phyloP scores from a whole-genome alignment of 2,888 invertebrate genomes.

The Ethmia dodecea region DNA sequence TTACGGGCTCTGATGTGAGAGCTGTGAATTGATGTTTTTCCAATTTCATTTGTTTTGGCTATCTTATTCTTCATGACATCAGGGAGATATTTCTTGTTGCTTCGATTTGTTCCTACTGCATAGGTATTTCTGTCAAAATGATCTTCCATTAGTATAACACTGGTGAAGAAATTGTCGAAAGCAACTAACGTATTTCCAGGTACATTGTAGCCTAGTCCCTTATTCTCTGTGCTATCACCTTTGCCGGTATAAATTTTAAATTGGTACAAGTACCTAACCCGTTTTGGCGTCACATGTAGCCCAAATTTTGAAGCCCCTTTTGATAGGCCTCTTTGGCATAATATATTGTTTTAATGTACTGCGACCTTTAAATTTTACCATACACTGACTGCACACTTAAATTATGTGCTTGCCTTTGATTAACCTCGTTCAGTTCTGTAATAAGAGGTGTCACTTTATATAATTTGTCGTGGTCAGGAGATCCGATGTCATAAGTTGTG shows the following conservation, averaged over 20 bases:
- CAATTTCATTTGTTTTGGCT: conserved; percentile 18
- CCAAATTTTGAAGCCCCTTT: conserved; percentile 10
- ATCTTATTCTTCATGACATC: conserved; percentile 18
- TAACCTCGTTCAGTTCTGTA: conserved; percentile 21
- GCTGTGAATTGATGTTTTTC: conserved; percentile 24
- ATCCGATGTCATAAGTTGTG: not conserved
- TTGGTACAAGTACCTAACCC: conserved; percentile 22
- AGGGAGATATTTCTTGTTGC: conserved; percentile 23
- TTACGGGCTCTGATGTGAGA: conserved; percentile 20
- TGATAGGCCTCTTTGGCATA: conserved; percentile 23
- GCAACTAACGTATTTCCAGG: conserved; percentile 20
- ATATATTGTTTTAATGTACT: conserved; percentile 24
- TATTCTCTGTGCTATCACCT: not conserved
- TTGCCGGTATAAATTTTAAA: conserved; percentile 22
- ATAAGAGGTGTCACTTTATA: conserved; percentile 24
- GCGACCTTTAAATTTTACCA: conserved; percentile 30
- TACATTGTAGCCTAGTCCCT: conserved; percentile 4
- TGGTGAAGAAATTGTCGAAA: conserved; percentile 24
- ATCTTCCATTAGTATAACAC: conserved; percentile 17
- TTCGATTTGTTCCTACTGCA: conserved; percentile 24
- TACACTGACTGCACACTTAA: conserved; percentile 24
- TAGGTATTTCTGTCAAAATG: conserved; percentile 22
- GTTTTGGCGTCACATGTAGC: conserved; percentile 13
- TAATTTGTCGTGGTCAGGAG: conserved; percentile 6
- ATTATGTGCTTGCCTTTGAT: conserved; percentile 17